Percentiles rank a stretch among this genome's conserved stretches.
Conservation (phyloP, 2,888 invertebrate species). For the Standfussiana lucernea region DNA sequence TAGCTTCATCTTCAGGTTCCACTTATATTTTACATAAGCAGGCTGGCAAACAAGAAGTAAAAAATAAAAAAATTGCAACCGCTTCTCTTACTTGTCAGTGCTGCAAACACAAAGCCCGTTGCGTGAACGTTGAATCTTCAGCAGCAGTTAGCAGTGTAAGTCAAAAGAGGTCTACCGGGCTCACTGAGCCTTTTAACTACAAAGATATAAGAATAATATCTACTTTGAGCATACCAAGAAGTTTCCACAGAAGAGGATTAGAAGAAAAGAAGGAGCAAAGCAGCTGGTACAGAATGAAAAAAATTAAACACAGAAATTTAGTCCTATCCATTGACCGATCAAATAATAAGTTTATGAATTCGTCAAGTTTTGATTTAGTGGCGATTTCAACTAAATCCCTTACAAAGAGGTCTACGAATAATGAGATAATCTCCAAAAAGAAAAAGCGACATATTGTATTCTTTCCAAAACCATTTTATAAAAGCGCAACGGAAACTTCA, state of each 20-base stretch:
- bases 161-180: slow-evolving; percentile 65
- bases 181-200: slow-evolving; percentile 74
- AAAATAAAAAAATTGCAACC: slow-evolving; percentile 71
- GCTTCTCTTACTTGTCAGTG: slow-evolving; percentile 63
- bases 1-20: slow-evolving; percentile 71
- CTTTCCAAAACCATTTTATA: slow-evolving; percentile 68
- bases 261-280: slow-evolving; percentile 50
- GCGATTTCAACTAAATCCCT: slow-evolving; percentile 78
- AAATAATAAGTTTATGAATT: slow-evolving; percentile 64
- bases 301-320: slow-evolving; percentile 68
- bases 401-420: slow-evolving; percentile 73
- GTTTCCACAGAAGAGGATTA: slow-evolving; percentile 67
- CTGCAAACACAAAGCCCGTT: slow-evolving; percentile 61
- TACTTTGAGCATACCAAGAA: slow-evolving; percentile 83
- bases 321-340: slow-evolving; percentile 67
- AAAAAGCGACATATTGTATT: slow-evolving; percentile 69
- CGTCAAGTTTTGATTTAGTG: slow-evolving; percentile 77
- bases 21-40: slow-evolving; percentile 77
- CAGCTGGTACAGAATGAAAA: slow-evolving; percentile 62
- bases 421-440: slow-evolving; percentile 57
- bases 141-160: slow-evolving; percentile 27
- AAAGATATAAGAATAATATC: slow-evolving; percentile 80
- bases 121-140: slow-evolving; percentile 37
- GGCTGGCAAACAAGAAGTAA: slow-evolving; percentile 64
- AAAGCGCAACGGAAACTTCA: slow-evolving; percentile 65